Base-by-base conservation (phyloP, 2,888 invertebrate species). In the Ypsolopha scabrella region DNA sequence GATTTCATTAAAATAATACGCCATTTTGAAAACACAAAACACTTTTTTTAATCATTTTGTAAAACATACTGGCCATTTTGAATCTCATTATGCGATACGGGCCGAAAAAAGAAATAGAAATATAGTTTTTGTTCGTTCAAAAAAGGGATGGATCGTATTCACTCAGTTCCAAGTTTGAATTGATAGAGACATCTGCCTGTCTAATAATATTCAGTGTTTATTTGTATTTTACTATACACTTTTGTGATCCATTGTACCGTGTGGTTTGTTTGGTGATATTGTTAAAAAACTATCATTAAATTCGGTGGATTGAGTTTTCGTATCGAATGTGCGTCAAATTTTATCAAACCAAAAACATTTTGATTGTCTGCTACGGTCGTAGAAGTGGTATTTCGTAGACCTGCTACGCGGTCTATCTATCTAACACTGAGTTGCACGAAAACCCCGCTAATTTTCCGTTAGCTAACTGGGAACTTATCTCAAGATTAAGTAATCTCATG, bases 11-110 rank as follows among this genome's bases (percentile, higher is more conserved):
- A 72, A 66, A 69, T 68, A 75, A 70, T 74, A 72, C 75, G 62
- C 63, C 58, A 60, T 69, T 68, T 66, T 67, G 56, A 59, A 64
- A 66, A 67, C 68, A 70, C 65, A 70, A 60, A 70, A 65, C 60
- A 60, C 60, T 63, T 61, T 62, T 57, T 54, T 37, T 37, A 55
- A 57, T 51, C 57, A 39, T 36, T 48, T 56, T 63, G 62, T 65
- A 70, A 62, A 60, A 64, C 70, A 68, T 69, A 75, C 76, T 78
- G 74, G 75, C 74, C 75, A 78, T 80, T 78, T 77, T 75, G 69
- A 75, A 75, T 77, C 62, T 74, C 67, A 71, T 75, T 71, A 69
- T 68, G 56, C 60, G 48, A 64, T 57, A 47, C 47, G 61, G 45
- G 67, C 73, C 58, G 48, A 68, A 59, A 73, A 72, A 51, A 56